These are phyloP conservation scores for Clytia hemisphaerica DNA, from an alignment of 30 jellyfish, hydroid and myxozoan species.

Conservation along the genomic window DNA sequence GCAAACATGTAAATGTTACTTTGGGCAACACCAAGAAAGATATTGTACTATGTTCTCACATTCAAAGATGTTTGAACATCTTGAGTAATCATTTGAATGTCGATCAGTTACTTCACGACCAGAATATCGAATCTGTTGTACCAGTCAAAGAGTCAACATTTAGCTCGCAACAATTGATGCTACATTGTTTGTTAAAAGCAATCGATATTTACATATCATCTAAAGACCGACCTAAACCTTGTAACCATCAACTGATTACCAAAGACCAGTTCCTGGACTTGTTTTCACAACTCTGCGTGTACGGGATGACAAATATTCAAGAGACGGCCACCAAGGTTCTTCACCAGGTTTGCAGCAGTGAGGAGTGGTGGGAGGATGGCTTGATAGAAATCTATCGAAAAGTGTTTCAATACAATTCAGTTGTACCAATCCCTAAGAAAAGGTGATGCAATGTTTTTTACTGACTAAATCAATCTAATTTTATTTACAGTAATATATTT, in stretches of 20 bases:
- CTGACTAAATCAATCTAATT: neutral
- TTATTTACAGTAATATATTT: no score
- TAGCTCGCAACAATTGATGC: slow-evolving; percentile 15
- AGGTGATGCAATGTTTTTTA: slow-evolving; percentile 43
- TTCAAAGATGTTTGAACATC: slow-evolving; percentile 21
- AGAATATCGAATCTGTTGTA: neutral
- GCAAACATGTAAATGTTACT: neutral
- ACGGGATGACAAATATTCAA: slow-evolving; percentile 48
- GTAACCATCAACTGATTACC: neutral
- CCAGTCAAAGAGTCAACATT: slow-evolving; percentile 11
- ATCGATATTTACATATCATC: slow-evolving; percentile 7
- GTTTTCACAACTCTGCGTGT: slow-evolving; percentile 41
- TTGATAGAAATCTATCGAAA: slow-evolving; percentile 32
- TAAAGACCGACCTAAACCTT: neutral
- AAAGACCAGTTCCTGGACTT: slow-evolving; percentile 36
- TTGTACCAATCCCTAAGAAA: slow-evolving; percentile 40
- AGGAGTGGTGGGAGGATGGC: slow-evolving; percentile 77
- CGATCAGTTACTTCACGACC: neutral
- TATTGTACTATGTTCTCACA: slow-evolving; percentile 18
- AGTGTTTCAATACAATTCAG: slow-evolving; percentile 39
- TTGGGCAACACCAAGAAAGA: slow-evolving; percentile 13
- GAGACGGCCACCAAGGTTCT: slow-evolving; percentile 46
- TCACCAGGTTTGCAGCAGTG: slow-evolving; percentile 37
- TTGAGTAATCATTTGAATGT: slow-evolving; percentile 2
- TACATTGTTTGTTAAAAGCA: slow-evolving; percentile 41